phyloP scores from a whole-genome alignment of 2,797 vertebrate genomes.

The Anguilla pacifica region DNA sequence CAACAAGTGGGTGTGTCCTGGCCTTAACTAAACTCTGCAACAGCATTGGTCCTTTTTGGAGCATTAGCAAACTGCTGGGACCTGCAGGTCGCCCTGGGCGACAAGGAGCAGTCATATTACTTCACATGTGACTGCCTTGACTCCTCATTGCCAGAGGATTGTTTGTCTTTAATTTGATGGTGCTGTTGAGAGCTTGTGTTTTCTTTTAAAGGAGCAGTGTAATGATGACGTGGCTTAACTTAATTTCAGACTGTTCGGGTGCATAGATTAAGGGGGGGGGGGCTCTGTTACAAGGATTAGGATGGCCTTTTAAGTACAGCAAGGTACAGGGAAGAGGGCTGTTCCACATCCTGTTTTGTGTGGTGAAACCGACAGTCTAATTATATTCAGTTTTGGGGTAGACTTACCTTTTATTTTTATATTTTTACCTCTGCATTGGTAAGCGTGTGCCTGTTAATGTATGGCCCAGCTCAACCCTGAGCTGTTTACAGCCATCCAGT shows the following conservation, averaged over 20 bases:
- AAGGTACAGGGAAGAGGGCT: background rate
- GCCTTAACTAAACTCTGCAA: background rate
- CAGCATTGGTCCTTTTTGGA: background rate
- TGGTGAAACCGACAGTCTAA: background rate
- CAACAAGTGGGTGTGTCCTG: background rate
- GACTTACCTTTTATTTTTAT: background rate
- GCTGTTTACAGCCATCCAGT: background rate
- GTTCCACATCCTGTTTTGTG: background rate
- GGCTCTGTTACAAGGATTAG: background rate
- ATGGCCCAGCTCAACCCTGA: background rate
- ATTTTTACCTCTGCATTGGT: background rate
- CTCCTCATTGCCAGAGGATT: background rate
- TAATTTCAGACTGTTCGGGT: background rate
- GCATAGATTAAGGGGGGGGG: background rate
- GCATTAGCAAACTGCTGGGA: background rate
- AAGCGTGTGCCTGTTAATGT: background rate
- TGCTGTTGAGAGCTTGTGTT: background rate
- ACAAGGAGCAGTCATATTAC: background rate
- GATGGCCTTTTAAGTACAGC: background rate
- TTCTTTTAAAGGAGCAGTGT: background rate
- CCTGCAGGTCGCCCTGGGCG: conserved; percentile 9
- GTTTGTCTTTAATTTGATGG: background rate
- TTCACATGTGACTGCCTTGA: background rate
- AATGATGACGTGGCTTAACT: background rate
- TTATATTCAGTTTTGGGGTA: background rate